Conservation (phyloP, 1,140 invertebrate genomes). For the Papilio polytes region DNA sequence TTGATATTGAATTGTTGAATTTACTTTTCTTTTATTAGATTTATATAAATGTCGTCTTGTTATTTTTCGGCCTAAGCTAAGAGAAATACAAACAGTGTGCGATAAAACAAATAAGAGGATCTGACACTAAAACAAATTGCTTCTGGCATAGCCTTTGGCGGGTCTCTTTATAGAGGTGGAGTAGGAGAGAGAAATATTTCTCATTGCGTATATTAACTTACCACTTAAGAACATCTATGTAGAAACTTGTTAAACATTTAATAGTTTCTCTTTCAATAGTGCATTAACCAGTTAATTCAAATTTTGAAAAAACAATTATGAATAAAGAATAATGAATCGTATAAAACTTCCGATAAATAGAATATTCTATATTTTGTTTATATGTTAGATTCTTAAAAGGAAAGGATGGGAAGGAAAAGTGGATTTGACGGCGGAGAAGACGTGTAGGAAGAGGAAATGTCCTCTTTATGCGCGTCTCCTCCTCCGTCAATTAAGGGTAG, state of each 20-base stretch:
- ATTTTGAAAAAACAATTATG: too few relatives aligned
- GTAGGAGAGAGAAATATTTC: constrained; percentile 1
- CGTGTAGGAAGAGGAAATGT: too few relatives aligned
- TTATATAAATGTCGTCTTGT: constrained; percentile 15
- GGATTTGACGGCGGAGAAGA: too few relatives aligned
- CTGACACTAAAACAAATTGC: constrained; percentile 33
- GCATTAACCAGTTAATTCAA: too few relatives aligned
- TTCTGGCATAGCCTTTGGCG: constrained; percentile 17
- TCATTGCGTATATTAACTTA: not conserved
- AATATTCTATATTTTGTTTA: too few relatives aligned
- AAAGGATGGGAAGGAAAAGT: too few relatives aligned
- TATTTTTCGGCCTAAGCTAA: constrained; percentile 1
- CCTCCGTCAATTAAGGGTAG: too few relatives aligned
- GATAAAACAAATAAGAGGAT: constrained; percentile 23
- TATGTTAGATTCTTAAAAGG: too few relatives aligned
- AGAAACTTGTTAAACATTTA: not conserved
- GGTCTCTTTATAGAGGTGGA: not conserved
- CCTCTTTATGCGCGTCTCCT: too few relatives aligned
- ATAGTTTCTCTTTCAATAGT: not conserved
- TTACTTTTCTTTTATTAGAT: constrained; percentile 6
- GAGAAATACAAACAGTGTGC: not conserved
- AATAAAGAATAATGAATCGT: too few relatives aligned
- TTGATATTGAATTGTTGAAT: not conserved
- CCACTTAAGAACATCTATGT: not conserved
- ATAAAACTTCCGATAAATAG: too few relatives aligned